phyloP scores from a whole-genome alignment of 2,113 vertebrate genomes.

The Cavia aperea region DNA sequence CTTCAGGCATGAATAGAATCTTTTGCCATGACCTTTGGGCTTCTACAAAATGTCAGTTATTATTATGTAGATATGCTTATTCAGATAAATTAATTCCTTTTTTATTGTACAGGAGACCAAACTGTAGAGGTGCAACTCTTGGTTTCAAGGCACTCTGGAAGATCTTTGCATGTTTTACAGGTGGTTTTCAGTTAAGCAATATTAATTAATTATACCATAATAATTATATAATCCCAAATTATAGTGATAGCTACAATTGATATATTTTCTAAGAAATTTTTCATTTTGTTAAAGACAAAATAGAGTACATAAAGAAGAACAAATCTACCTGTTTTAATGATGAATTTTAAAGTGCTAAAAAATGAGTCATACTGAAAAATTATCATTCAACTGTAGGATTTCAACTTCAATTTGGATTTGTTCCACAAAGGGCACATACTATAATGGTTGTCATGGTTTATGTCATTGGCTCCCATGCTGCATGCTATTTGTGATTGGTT shows the following conservation, averaged over 20 bases:
- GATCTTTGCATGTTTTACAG: slow-evolving; percentile 17
- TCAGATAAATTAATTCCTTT: slow-evolving; percentile 46
- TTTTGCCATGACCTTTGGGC: slow-evolving; percentile 26
- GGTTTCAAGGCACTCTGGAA: slow-evolving; percentile 43
- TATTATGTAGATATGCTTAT: slow-evolving; percentile 37
- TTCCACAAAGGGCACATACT: not conserved
- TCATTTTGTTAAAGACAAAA: not conserved
- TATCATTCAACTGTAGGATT: not conserved
- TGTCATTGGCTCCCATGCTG: no score
- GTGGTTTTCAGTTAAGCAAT: not conserved
- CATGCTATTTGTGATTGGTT: no score
- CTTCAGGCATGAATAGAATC: not conserved
- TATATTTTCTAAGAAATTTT: not conserved
- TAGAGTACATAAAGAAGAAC: not conserved
- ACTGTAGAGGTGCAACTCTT: slow-evolving; percentile 32
- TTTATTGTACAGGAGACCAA: slow-evolving; percentile 51
- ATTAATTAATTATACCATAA: not conserved
- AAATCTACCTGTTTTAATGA: not conserved
- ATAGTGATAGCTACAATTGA: not conserved
- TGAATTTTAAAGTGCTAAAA: not conserved
- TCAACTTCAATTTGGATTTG: slow-evolving; percentile 2
- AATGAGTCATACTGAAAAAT: not conserved
- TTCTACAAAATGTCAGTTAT: slow-evolving; percentile 54
- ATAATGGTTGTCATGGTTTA: no score
- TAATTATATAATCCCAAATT: not conserved